phyloP scores from a whole-genome alignment of 2,113 vertebrate species.

The Ophthalmolycus amberensis region DNA sequence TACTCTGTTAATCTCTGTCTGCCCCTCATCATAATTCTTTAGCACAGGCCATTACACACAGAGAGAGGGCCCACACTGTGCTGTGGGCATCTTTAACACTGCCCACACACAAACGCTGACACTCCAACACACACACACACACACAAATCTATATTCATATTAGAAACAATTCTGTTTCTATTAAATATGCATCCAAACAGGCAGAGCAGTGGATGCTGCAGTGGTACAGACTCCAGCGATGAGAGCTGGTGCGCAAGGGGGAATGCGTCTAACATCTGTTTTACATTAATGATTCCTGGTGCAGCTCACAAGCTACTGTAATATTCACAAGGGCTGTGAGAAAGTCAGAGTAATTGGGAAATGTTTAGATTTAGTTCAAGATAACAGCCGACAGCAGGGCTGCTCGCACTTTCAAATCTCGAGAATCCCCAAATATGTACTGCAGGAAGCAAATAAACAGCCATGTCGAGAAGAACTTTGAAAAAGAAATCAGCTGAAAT shows the following conservation, averaged over 20 bases:
- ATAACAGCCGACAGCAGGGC: slow-evolving; percentile 25
- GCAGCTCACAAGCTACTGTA: slow-evolving; percentile 66
- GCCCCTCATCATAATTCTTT: slow-evolving; percentile 72
- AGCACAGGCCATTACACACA: slow-evolving; percentile 71
- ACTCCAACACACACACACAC: slow-evolving; percentile 13
- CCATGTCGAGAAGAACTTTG: neutral
- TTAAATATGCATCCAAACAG: slow-evolving; percentile 69
- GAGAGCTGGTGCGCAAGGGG: slow-evolving; percentile 54
- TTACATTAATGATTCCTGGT: slow-evolving; percentile 72
- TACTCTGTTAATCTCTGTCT: slow-evolving; percentile 72
- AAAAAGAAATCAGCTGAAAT: slow-evolving; percentile 27
- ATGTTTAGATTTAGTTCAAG: slow-evolving; percentile 50
- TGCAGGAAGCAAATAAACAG: neutral
- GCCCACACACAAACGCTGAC: slow-evolving; percentile 21
- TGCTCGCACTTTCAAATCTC: slow-evolving; percentile 21
- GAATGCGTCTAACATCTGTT: slow-evolving; percentile 76
- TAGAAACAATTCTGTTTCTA: slow-evolving; percentile 41
- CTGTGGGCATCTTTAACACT: slow-evolving; percentile 45
- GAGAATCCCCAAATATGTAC: slow-evolving; percentile 31
- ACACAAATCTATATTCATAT: neutral
- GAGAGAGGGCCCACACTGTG: slow-evolving; percentile 22
- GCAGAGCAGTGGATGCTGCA: slow-evolving; percentile 49
- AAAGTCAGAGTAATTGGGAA: slow-evolving; percentile 57
- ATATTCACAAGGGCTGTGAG: slow-evolving; percentile 69
- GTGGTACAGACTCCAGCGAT: slow-evolving; percentile 38